phyloP scores from a whole-genome alignment of 2,888 invertebrate genomes.

The Leucania comma region DNA sequence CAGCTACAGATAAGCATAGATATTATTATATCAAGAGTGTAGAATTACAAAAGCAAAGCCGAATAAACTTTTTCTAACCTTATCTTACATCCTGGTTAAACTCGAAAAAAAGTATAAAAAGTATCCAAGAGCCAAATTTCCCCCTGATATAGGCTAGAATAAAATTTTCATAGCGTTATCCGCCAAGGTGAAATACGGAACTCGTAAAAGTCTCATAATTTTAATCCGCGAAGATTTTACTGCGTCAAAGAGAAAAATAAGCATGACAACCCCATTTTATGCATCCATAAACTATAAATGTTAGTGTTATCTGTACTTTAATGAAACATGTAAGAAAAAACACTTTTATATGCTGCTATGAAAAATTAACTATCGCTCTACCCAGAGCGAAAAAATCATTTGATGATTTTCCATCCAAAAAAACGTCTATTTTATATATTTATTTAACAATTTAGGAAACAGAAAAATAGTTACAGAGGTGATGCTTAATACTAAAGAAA shows the following conservation, averaged over 20 bases:
- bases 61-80: background rate
- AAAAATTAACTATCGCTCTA: too few species aligned
- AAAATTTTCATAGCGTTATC: conserved; percentile 52
- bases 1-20: too few species aligned
- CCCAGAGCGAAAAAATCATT: too few species aligned
- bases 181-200: conserved; percentile 54
- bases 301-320: conserved; percentile 57
- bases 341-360: background rate
- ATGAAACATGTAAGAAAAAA: conserved; percentile 29
- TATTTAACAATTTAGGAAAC: too few species aligned
- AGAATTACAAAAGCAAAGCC: background rate
- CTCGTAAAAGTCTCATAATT: conserved; percentile 69
- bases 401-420: too few species aligned
- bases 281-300: conserved; percentile 60
- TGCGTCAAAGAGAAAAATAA: conserved; percentile 63
- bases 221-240: conserved; percentile 67
- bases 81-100: background rate
- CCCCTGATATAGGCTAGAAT: conserved; percentile 34
- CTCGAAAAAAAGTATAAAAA: conserved; percentile 6
- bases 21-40: background rate
- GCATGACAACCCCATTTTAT: conserved; percentile 60
- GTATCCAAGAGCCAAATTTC: conserved; percentile 12
- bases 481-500: too few species aligned
- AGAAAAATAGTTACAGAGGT: too few species aligned
- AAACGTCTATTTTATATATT: too few species aligned